phyloP scores from a whole-genome alignment of 1,140 invertebrate species.

The Neuroterus valhalla region DNA sequence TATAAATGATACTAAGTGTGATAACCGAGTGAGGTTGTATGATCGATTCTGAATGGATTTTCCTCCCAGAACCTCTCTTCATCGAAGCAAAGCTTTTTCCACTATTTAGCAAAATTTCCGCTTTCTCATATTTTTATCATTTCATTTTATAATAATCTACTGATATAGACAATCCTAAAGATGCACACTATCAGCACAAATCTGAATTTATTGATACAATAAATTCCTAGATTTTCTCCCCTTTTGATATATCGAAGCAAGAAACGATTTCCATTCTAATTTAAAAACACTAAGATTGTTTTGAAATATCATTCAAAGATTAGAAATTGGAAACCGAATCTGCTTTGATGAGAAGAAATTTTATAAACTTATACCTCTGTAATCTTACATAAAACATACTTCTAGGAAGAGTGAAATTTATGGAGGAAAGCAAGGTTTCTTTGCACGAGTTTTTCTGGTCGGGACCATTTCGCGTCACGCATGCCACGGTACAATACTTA shows the following conservation, averaged over 20 bases:
- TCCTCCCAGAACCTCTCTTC: neutral
- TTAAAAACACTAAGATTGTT: neutral
- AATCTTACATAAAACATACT: conserved; percentile 37
- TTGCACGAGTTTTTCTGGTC: conserved; percentile 62
- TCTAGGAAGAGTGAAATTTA: conserved; percentile 33
- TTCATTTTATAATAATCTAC: neutral
- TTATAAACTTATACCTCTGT: conserved; percentile 53
- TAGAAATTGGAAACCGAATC: conserved; percentile 35
- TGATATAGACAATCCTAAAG: conserved; percentile 15
- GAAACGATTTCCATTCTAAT: neutral
- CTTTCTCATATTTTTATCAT: neutral
- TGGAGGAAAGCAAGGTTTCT: conserved; percentile 42
- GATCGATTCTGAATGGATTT: conserved; percentile 16
- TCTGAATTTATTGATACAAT: neutral
- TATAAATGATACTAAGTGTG: conserved; percentile 4
- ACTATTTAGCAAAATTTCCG: neutral
- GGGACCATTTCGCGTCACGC: conserved; percentile 68
- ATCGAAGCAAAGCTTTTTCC: conserved; percentile 15
- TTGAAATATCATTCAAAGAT: neutral
- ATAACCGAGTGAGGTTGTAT: conserved; percentile 2
- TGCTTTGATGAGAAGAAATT: conserved; percentile 51
- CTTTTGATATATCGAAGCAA: conserved; percentile 10
- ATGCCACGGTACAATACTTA: conserved; percentile 68
- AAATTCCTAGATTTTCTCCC: conserved; percentile 5
- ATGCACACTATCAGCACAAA: neutral